These are phyloP conservation scores for Drosophila prostipennis DNA, from an alignment of 2,888 invertebrate species.

Conservation along the genomic window DNA sequence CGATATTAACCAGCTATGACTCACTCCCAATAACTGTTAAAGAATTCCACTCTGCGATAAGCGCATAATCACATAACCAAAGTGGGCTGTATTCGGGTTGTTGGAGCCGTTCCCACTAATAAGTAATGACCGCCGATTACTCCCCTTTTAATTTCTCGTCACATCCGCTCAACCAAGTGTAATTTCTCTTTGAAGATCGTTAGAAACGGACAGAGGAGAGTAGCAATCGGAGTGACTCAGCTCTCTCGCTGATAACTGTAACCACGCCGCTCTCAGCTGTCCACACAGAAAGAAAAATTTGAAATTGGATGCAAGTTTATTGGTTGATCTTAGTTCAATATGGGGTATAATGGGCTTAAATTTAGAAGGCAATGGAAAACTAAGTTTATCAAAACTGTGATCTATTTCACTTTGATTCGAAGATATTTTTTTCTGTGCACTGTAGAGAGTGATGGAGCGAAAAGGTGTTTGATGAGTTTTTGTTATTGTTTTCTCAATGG, in stretches of 20 bases:
- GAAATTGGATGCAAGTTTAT: neutral
- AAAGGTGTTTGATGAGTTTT: slow-evolving; percentile 24
- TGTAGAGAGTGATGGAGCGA: neutral
- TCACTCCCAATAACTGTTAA: slow-evolving; percentile 24
- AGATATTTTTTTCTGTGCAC: neutral
- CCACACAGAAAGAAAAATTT: neutral
- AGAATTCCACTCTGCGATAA: slow-evolving; percentile 44
- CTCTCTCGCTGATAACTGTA: slow-evolving; percentile 39
- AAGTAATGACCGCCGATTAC: slow-evolving; percentile 1
- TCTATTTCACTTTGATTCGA: no score
- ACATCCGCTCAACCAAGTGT: slow-evolving; percentile 12
- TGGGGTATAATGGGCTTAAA: no score
- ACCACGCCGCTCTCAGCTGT: slow-evolving; percentile 27
- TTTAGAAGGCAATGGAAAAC: no score
- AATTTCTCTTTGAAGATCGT: slow-evolving; percentile 34
- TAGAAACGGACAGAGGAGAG: slow-evolving; percentile 16
- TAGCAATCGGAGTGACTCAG: slow-evolving; percentile 23
- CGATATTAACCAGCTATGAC: slow-evolving; percentile 29
- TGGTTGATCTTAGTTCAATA: no score
- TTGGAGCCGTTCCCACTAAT: slow-evolving; percentile 1
- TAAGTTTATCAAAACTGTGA: no score
- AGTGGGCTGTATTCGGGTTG: slow-evolving; percentile 6
- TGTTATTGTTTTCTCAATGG: slow-evolving; percentile 20
- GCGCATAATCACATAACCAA: slow-evolving; percentile 38
- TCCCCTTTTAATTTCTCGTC: slow-evolving; percentile 7